A percentile compares a stretch with the other conserved stretches of the same genome.
These are phyloP conservation scores for Rutilus rutilus DNA, from an alignment of 2,113 vertebrate genomes.

Conservation along the genomic window DNA sequence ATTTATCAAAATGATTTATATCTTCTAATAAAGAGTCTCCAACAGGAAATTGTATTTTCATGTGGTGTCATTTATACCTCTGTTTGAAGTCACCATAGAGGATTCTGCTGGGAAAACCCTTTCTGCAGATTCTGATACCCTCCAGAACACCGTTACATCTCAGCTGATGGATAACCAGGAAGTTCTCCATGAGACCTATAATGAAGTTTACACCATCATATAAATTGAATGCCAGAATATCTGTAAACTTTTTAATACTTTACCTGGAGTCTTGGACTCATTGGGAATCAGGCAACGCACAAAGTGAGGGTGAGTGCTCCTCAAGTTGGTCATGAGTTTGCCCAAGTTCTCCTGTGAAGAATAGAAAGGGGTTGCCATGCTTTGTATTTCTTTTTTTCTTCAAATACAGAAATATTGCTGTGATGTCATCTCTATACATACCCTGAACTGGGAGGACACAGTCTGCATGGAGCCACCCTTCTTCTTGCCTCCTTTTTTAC, in stretches of 20 bases:
- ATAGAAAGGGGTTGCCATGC: no score
- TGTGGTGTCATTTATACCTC: conserved; percentile 10
- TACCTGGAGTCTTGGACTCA: conserved; percentile 60
- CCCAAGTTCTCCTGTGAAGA: conserved; percentile 51
- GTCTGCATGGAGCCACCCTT: conserved; percentile 63
- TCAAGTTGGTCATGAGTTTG: conserved; percentile 62
- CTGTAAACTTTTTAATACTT: background rate
- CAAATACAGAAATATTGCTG: no score
- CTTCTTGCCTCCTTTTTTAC: conserved; percentile 61
- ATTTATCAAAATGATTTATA: background rate
- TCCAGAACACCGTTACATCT: conserved; percentile 61
- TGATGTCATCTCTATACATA: conserved; percentile 3
- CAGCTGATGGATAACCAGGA: conserved; percentile 59
- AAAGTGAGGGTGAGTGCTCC: conserved; percentile 61
- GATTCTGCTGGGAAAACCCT: conserved; percentile 58
- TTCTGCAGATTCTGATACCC: conserved; percentile 60
- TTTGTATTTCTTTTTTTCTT: no score
- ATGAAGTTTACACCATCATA: background rate
- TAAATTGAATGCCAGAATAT: background rate
- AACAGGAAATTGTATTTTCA: background rate
- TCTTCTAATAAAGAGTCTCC: background rate
- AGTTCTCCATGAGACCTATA: conserved; percentile 59
- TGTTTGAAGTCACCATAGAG: conserved; percentile 59
- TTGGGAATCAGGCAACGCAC: conserved; percentile 62
- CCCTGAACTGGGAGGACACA: conserved; percentile 59